phyloP scores from a whole-genome alignment of 2,888 invertebrate genomes.

The Protula sp. region DNA sequence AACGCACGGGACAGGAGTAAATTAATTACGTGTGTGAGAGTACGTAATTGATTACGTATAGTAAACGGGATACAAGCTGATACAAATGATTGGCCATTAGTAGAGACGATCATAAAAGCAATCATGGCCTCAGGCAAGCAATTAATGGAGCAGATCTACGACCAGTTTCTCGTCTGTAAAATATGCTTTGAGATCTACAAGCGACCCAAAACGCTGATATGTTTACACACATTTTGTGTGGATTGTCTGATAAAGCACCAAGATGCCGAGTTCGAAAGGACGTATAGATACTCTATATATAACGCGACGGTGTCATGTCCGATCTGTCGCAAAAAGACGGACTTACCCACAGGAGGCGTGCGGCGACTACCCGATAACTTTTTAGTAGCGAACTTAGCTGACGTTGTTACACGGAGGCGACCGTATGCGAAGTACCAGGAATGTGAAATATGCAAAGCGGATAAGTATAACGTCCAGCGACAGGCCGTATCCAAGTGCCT shows the following conservation, averaged over 20 bases:
- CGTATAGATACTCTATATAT: constrained; percentile 39
- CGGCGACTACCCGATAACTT: constrained; percentile 49
- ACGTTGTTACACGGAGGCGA: constrained; percentile 25
- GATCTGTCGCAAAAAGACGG: constrained; percentile 47
- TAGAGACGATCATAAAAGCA: not conserved
- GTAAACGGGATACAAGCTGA: too few species aligned
- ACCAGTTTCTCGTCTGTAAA: constrained; percentile 51
- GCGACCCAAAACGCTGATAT: constrained; percentile 48
- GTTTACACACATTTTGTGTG: constrained; percentile 50
- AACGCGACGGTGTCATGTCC: constrained; percentile 46
- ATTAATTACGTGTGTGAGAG: not conserved
- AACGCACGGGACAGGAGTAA: too few species aligned
- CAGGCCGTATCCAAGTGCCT: constrained; percentile 49
- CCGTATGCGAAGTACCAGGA: constrained; percentile 24
- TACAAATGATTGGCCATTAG: not conserved
- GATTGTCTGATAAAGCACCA: constrained; percentile 49
- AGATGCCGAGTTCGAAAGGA: constrained; percentile 39
- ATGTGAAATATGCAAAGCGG: constrained; percentile 38
- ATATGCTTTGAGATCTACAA: constrained; percentile 48
- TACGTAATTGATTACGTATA: not conserved
- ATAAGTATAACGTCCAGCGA: constrained; percentile 24
- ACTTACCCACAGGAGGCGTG: constrained; percentile 48
- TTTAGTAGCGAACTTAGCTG: constrained; percentile 46
- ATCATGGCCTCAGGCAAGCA: constrained; percentile 39
- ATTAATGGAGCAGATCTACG: constrained; percentile 49